Conservation (phyloP, 2,888 invertebrate species). For the Agonopterix subpropinquella region DNA sequence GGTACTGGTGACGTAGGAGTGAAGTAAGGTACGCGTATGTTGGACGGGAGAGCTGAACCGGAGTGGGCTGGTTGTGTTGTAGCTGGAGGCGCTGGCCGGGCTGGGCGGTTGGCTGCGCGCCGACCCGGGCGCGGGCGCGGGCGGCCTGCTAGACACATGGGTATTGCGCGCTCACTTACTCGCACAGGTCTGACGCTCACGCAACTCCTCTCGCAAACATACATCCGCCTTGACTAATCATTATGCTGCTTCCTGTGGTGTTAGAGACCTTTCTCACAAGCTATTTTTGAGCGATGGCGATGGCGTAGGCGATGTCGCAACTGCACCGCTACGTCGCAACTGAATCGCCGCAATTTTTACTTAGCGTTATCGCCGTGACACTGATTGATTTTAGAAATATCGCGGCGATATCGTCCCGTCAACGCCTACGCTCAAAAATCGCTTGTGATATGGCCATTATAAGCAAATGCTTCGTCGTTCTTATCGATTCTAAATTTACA, state of each 20-base stretch:
- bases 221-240: constrained; percentile 3
- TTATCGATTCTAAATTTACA: too few relatives aligned
- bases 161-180: constrained; percentile 77
- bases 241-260: constrained; percentile 12
- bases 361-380: too few relatives aligned
- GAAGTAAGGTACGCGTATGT: neutral
- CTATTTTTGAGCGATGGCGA: too few relatives aligned
- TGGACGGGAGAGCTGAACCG: constrained; percentile 24
- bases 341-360: too few relatives aligned
- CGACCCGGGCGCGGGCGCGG: constrained; percentile 41
- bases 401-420: too few relatives aligned
- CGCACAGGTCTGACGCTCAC: constrained; percentile 71
- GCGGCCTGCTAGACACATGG: constrained; percentile 72
- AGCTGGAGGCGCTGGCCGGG: constrained; percentile 74
- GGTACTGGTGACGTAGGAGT: neutral
- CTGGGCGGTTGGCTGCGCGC: constrained; percentile 71
- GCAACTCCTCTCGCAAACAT: constrained; percentile 33
- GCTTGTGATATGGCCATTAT: too few relatives aligned
- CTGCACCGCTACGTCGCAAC: too few relatives aligned
- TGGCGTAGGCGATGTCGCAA: too few relatives aligned
- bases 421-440: too few relatives aligned
- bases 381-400: too few relatives aligned
- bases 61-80: constrained; percentile 52
- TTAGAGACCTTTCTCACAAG: neutral
- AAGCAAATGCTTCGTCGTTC: too few relatives aligned